Evolutionary conservation across 2,888 invertebrate species (phyloP), one percentile per base, ranked within the genome.

Genomic region (Lamellibrachia satsuma): DNA sequence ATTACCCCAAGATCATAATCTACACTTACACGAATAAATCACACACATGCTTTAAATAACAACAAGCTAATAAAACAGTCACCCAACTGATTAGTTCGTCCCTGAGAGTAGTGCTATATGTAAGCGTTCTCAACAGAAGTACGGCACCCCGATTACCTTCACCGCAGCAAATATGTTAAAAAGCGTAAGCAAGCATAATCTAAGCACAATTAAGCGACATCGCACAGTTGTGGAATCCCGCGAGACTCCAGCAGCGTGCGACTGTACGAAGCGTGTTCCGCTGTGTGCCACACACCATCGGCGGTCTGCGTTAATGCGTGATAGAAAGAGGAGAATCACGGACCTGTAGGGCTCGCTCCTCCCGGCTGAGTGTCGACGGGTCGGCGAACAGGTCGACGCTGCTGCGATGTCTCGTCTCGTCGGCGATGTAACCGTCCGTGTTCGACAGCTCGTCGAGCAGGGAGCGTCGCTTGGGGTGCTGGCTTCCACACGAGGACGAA

Each of bases 331-430:
- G 39, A 75, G 75, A 75, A 75, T 75, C 75, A 75, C 75, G 75
- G 75, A 95, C 95, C 94, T 94, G 94, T 7, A 95, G 93, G 7
- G 94, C 94, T 52, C 95, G 92, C 75, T 95, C 95, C 91, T 95
- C 95, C n/a, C 95, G 75, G 51, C 93, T 93, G 52, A 95, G 94
- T 52, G 93, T 92, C 8, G 94, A 92, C 1, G 94, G 94, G 92
- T 95, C 95, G 51, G 93, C 94, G 90, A 93, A 93, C 15, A 94
- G 92, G 52, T 94, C 93, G 57, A 93, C 93, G n/a, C 55, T 90
- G 22, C 90, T 92, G 91, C 92, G 93, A 51, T 92, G 92, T 22
- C 57, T 75, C 52, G 91, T 92, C 51, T 93, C 93, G 60, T 94
- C 94, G 15, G 94, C 95, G 2, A 95, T 93, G 91, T 94, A 95